Evolutionary conservation across 1,140 invertebrate species (phyloP), one percentile per base, ranked within the genome.

Genomic region (Lanistes nyassanus): DNA sequence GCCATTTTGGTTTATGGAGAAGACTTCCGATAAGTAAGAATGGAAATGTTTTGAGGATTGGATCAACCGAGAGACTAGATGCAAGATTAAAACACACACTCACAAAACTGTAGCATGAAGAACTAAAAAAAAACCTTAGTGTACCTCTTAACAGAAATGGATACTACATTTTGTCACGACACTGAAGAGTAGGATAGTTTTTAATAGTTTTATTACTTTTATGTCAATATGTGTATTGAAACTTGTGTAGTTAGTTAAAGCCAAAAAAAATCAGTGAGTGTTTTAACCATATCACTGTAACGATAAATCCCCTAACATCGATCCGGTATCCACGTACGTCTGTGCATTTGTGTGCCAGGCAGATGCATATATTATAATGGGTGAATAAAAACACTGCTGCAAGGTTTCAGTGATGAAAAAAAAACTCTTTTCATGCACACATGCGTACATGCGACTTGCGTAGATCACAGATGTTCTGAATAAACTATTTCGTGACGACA

Each of bases 1-100:
- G 80, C 82, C 82, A 83, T 83, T 47, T 75, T 82, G 47, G 47
- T 47, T 69, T 19, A 13, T 3, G 39, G 1, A 37, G 56, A 23
- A 37, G 2, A 60, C 36, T 60, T 60, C 70, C 55, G 56, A 2
- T 11, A 60, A 9, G 56, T n/a, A 5, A 19, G 13, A 23, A 1
- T 31, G 56, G 56, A 60, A 11, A 11, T 60, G 70, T 21, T 72
- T 3, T 29, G 26, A 37, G 34, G 23, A 31, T 55, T 21, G 66
- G 23, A 13, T 16, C 23, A 11, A 53, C 51, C 13, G 51, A 53
- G 13, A 53, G 13, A 53, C 23, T 53, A 53, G 23, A 13, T 53
- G 13, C 23, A 23, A 53, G 51, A 53, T 53, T 23, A 13, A 53
- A n/a, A n/a, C n/a, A n/a, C n/a, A n/a, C n/a, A n/a, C n/a, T n/a